Evolutionary conservation across 2,113 vertebrate genomes (phyloP), one percentile per base, ranked within the genome.

Genomic region (Romanogobio albipinnatus): DNA sequence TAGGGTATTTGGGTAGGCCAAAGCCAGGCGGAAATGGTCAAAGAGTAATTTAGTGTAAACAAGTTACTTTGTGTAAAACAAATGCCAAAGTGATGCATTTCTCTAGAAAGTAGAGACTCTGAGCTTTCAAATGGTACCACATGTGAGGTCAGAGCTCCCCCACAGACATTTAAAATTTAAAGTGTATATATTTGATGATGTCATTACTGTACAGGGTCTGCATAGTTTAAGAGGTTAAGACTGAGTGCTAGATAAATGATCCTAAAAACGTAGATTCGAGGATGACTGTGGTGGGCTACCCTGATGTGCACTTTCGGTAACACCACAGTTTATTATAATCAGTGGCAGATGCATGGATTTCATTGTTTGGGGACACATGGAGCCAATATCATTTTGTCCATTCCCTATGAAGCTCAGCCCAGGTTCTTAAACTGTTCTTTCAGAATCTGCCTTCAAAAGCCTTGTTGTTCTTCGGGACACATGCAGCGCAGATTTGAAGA

Each of bases 391-490:
- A 85, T 71, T 85, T 24, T 81, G 87, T 75, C 24, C 82, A 36
- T 81, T 85, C 74, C 62, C 84, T 78, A 64, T 45, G 51, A 85
- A 84, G 58, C 76, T 64, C 14, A 17, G 49, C 79, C 26, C 76
- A 11, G 66, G 64, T 82, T 84, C 76, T 51, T 59, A 83, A 88
- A 83, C 26, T 3, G 26, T 77, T 64, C 61, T 88, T 83, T 84
- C 74, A 81, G 84, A 64, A 56, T 47, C 39, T 24, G 36, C 81
- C 39, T 74, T 86, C 75, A 89, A 91, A 90, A 86, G 86, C 83
- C 79, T 88, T 84, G 86, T 91, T 91, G 85, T 90, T 87, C 82
- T 56, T 68, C 49, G 68, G 74, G 81, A 84, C 84, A 87, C 78
- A 87, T 73, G 66, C 49, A 24, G 85, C 13, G 82, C 87, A 87